Evolutionary conservation across 2,797 vertebrate species (phyloP).

Genomic region (Mycteria americana): DNA sequence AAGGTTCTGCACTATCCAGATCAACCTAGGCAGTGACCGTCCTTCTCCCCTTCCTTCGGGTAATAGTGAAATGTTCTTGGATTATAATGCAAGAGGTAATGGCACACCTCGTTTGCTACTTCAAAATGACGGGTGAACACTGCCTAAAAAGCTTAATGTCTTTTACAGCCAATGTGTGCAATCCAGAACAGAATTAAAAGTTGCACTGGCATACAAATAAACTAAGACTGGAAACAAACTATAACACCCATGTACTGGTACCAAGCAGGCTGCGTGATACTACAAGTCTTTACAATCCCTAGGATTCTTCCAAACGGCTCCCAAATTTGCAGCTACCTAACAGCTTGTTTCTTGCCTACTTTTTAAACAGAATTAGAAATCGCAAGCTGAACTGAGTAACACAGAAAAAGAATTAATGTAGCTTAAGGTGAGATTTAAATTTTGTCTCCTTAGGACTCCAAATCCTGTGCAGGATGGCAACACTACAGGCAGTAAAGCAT

Average conservation of each 20-base stretch:
- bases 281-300: not conserved
- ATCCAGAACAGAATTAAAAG: not conserved
- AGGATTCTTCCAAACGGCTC: not conserved
- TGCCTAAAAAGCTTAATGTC: not conserved
- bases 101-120: not conserved
- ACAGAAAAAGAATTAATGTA: not conserved
- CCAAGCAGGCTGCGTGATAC: not conserved
- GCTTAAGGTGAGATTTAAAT: not conserved
- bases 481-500: not conserved
- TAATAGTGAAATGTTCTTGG: not conserved
- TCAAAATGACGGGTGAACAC: not conserved
- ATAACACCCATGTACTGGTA: fast-evolving
- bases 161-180: not conserved
- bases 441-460: not conserved
- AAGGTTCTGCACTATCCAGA: not conserved
- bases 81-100: not conserved
- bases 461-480: not conserved
- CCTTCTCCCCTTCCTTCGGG: not conserved
- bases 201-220: not conserved
- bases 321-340: not conserved
- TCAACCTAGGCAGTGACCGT: not conserved
- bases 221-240: not conserved
- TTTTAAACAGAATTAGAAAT: not conserved
- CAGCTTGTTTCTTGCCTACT: not conserved
- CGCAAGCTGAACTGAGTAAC: not conserved